Evolutionary conservation across 2,888 invertebrate genomes (phyloP), one percentile per base, ranked within the genome.

Genomic region (Charanyca ferruginea): DNA sequence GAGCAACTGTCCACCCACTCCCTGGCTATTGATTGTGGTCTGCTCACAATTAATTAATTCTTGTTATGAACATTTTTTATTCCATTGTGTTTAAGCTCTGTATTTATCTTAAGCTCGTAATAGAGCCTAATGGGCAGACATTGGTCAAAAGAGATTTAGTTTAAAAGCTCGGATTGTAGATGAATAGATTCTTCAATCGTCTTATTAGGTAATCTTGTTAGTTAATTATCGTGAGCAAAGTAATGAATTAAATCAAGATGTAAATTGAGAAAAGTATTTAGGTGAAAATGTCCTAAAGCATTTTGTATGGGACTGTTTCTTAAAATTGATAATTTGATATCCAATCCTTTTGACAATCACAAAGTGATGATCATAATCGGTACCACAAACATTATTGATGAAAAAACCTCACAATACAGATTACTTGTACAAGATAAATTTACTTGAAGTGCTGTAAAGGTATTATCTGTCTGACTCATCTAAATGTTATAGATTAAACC

Each of bases 1-100:
- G 90, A 92, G 91, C 91, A 94, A 91, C 94, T 95, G 95, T 95
- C 95, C 95, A 94, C 95, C 95, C 95, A 95, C 95, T 93, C 92
- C 89, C 85, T 83, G 86, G 87, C 94, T 92, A 94, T 94, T 94
- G 93, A 95, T 93, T 91, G 93, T 88, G 90, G 93, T 88, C 89
- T 86, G 87, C 89, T 91, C 82, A 93, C 92, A 92, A 94, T 94
- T 94, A 94, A 95, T 94, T 94, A 94, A 95, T 93, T 93, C 94
- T 89, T 92, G 94, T 94, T 95, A 94, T 94, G 91, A 95, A 89
- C 93, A 90, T 92, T 94, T 93, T 93, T 94, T 93, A 93, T 91
- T 79, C 90, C 81, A 93, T 94, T 95, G 94, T 94, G 83, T 89
- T 90, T 84, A 81, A 85, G 81, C 77, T 79, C 86, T 85, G 88